Conservation (phyloP, 2,888 invertebrate species). For the Heteromurus nitidus region DNA sequence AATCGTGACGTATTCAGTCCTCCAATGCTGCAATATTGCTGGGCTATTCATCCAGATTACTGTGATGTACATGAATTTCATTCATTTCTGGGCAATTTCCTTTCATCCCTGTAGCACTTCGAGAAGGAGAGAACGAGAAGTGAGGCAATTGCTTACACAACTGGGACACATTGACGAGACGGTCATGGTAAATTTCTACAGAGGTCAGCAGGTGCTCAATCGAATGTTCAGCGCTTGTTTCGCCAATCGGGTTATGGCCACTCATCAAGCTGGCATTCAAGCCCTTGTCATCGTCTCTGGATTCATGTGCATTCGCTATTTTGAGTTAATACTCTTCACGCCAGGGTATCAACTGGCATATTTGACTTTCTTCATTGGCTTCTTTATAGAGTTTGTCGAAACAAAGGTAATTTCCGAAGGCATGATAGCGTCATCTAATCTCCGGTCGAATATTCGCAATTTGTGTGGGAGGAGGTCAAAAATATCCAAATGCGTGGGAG, state of each 20-base stretch:
- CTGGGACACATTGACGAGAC: not conserved
- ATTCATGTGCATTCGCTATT: not conserved
- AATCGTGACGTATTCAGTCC: not conserved
- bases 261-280: not conserved
- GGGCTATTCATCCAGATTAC: not conserved
- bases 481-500: not conserved
- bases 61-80: not conserved
- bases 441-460: not conserved
- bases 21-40: not conserved
- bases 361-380: not conserved
- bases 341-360: slow-evolving; percentile 23
- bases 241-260: not conserved
- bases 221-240: not conserved
- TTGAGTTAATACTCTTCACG: not conserved
- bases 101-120: too few relatives aligned
- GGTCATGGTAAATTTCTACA: not conserved
- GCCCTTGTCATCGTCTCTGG: not conserved
- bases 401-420: not conserved
- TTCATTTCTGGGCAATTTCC: not conserved
- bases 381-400: slow-evolving; percentile 10
- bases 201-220: slow-evolving; percentile 16
- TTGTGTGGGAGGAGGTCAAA: not conserved
- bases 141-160: not conserved
- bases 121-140: too few relatives aligned
- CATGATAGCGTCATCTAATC: not conserved